phyloP scores from a whole-genome alignment of 2,797 vertebrate species.

The Cryptoprocta ferox region DNA sequence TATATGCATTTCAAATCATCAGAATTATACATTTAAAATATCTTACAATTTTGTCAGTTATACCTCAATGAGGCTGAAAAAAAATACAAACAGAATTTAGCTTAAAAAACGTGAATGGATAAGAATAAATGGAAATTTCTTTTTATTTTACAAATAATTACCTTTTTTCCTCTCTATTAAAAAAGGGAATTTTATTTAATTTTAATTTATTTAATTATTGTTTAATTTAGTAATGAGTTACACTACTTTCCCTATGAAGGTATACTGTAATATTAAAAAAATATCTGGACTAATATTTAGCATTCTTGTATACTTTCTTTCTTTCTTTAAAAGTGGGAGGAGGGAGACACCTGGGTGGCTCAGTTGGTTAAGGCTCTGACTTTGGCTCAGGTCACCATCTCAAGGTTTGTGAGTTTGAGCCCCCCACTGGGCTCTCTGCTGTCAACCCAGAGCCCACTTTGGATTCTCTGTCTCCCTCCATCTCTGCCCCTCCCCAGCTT shows the following conservation, averaged over 20 bases:
- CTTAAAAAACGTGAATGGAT: background rate
- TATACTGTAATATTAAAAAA: background rate
- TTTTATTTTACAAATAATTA: background rate
- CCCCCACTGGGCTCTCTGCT: too few relatives aligned
- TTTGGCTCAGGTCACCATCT: too few relatives aligned
- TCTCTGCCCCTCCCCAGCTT: too few relatives aligned
- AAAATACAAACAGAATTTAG: background rate
- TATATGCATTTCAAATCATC: background rate
- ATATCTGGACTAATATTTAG: background rate
- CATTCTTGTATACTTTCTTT: background rate
- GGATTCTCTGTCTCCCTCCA: too few relatives aligned
- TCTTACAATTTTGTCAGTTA: background rate
- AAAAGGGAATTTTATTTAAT: background rate
- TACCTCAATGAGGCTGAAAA: background rate
- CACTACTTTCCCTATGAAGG: background rate
- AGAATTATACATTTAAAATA: background rate
- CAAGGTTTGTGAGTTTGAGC: too few relatives aligned
- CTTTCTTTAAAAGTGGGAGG: background rate
- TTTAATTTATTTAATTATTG: background rate
- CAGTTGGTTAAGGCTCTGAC: too few relatives aligned
- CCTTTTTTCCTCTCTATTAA: background rate
- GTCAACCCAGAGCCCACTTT: too few relatives aligned
- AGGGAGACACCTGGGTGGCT: background rate
- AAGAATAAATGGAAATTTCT: background rate
- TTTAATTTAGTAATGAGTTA: background rate